Evolutionary conservation across 1,140 invertebrate genomes (phyloP).

Genomic region (Galendromus occidentalis): DNA sequence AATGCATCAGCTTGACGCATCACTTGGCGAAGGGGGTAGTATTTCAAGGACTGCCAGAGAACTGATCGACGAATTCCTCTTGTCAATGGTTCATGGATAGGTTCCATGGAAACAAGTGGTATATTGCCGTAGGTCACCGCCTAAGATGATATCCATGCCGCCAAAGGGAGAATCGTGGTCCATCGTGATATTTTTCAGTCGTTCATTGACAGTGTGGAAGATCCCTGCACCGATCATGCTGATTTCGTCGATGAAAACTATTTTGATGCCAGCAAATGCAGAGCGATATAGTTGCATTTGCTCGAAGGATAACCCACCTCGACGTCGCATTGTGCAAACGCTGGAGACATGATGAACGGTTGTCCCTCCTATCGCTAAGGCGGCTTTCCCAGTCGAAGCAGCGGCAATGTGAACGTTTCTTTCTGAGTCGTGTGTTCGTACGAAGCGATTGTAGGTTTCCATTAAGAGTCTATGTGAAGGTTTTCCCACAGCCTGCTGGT

Average conservation of each 20-base stretch:
- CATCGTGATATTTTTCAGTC: conserved; percentile 23
- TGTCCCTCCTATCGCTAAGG: conserved; percentile 19
- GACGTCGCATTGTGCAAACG: conserved; percentile 21
- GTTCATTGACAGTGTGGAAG: conserved; percentile 26
- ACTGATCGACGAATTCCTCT: no score
- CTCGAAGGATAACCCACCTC: conserved; percentile 21
- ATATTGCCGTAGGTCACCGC: no score
- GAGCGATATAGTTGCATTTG: conserved; percentile 24
- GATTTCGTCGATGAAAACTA: conserved; percentile 29
- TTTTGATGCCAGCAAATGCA: conserved; percentile 26
- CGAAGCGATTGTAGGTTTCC: conserved; percentile 23
- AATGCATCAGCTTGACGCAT: no score
- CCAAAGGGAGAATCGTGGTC: conserved; percentile 16
- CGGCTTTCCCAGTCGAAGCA: conserved; percentile 24
- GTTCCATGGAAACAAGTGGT: no score
- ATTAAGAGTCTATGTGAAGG: conserved; percentile 23
- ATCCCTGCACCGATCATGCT: conserved; percentile 21
- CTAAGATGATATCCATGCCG: no score
- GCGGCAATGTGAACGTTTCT: conserved; percentile 22
- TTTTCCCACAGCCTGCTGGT: conserved; percentile 23
- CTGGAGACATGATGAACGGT: conserved; percentile 23
- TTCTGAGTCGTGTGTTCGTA: conserved; percentile 19
- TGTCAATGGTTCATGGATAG: no score
- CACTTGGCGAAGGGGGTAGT: no score
- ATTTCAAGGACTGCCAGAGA: no score